phyloP scores from a whole-genome alignment of 2,888 invertebrate species.

The Dryadula phaetusa region DNA sequence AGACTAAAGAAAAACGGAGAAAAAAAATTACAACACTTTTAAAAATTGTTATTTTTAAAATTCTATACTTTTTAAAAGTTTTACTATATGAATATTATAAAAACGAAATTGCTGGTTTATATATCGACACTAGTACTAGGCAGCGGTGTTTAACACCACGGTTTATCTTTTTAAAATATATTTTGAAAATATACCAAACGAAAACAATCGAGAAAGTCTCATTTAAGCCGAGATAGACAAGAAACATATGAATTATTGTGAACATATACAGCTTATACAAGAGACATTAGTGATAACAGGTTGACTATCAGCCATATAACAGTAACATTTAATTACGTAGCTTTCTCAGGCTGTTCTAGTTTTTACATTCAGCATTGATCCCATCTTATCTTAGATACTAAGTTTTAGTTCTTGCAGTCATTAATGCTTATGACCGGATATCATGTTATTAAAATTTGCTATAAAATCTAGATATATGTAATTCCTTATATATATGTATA shows the following conservation, averaged over 20 bases:
- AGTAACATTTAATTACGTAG: slow-evolving; percentile 47
- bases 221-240: background rate
- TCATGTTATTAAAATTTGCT: slow-evolving; percentile 19
- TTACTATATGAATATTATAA: too few species aligned
- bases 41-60: too few species aligned
- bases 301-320: slow-evolving; percentile 38
- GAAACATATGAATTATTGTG: background rate
- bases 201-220: background rate
- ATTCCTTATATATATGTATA: background rate
- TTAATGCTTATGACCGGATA: slow-evolving; percentile 31
- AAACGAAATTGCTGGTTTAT: too few species aligned
- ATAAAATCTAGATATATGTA: slow-evolving; percentile 2
- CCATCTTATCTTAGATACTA: slow-evolving; percentile 39
- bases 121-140: too few species aligned
- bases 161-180: too few species aligned
- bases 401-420: slow-evolving; percentile 28
- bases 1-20: too few species aligned
- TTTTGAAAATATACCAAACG: too few species aligned
- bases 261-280: background rate
- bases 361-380: slow-evolving; percentile 43
- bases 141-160: too few species aligned
- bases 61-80: too few species aligned
- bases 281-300: slow-evolving; percentile 25
- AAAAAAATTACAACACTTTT: too few species aligned
- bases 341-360: slow-evolving; percentile 43